Evolutionary conservation across 2,888 invertebrate species (phyloP), one percentile per base, ranked within the genome.

Genomic region (Phytoseiulus persimilis): DNA sequence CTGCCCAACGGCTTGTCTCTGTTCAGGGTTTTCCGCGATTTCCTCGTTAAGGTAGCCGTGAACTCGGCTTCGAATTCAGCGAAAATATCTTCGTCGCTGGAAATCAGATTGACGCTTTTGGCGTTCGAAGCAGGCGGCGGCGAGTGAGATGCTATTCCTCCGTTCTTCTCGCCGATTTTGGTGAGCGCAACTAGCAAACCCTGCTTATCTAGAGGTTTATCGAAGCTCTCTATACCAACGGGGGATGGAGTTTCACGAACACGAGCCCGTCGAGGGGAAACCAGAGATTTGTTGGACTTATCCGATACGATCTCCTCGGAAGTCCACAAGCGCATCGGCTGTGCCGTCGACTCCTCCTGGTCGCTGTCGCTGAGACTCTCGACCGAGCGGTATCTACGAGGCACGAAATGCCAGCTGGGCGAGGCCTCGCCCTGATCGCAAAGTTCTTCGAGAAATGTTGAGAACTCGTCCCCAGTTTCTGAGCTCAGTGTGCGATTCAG

Each of bases 1-100:
- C 87, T 33, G 33, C 33, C 28, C n/a, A 33, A 32, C 6, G n/a
- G 31, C 18, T 32, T 87, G 6, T 39, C 87, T 23, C 33, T 33
- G 28, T 33, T 31, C 6, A 45, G 87, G 18, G 28, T 39, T 32
- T 33, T 87, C 45, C 87, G 18, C n/a, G 32, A 39, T n/a, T 23
- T 33, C n/a, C 87, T 33, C 14, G 87, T 87, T n/a, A 87, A 45
- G 11, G 87, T 87, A 5, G 87, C 87, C 11, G 28, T 33, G 87
- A 87, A 87, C 45, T 87, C 87, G 28, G 87, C 87, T 31, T 87
- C 87, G 33, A 87, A 87, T 23, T 87, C 87, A 28, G 32, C 87
- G 31, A 32, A 87, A n/a, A 87, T 87, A 31, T 87, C 87, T 28
- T 65, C 65, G 45, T 87, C 87, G 32, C 87, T 87, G 5, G 33